Percentiles rank a stretch among this genome's conserved stretches.
Evolutionary conservation across 1,140 invertebrate species (phyloP).

Genomic region (Sycophila sp.): DNA sequence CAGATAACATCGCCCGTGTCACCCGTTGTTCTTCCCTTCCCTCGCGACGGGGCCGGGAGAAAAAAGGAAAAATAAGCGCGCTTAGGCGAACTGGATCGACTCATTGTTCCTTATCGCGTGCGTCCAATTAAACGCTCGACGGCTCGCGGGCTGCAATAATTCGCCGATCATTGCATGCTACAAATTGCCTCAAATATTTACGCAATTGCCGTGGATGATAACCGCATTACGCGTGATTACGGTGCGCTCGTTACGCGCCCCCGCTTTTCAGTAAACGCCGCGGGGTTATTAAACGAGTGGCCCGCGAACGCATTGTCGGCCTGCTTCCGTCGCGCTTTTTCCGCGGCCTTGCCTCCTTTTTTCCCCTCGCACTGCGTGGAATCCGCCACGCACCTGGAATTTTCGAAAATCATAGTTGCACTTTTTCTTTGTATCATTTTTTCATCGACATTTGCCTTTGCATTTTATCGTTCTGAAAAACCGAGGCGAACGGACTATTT

Average conservation of each 20-base stretch:
- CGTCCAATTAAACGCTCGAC: constrained; percentile 34
- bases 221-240: constrained; percentile 64
- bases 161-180: constrained; percentile 55
- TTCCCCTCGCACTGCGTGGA: not conserved
- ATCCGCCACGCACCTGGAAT: not conserved
- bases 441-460: too few species aligned
- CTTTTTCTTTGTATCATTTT: too few species aligned
- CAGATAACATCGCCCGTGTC: too few species aligned
- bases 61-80: not conserved
- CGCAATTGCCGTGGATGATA: constrained; percentile 65
- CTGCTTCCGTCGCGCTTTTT: constrained; percentile 1
- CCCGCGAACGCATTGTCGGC: constrained; percentile 38
- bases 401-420: not conserved
- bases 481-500: too few species aligned
- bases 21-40: too few species aligned
- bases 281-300: constrained; percentile 54
- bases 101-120: constrained; percentile 31
- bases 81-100: constrained; percentile 11
- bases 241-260: constrained; percentile 57
- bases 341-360: not conserved
- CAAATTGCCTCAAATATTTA: constrained; percentile 65
- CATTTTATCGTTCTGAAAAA: too few species aligned
- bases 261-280: constrained; percentile 45
- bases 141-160: constrained; percentile 21
- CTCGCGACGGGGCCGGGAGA: too few species aligned